phyloP scores from a whole-genome alignment of 2,113 vertebrate species.

The Percopsis transmontana region DNA sequence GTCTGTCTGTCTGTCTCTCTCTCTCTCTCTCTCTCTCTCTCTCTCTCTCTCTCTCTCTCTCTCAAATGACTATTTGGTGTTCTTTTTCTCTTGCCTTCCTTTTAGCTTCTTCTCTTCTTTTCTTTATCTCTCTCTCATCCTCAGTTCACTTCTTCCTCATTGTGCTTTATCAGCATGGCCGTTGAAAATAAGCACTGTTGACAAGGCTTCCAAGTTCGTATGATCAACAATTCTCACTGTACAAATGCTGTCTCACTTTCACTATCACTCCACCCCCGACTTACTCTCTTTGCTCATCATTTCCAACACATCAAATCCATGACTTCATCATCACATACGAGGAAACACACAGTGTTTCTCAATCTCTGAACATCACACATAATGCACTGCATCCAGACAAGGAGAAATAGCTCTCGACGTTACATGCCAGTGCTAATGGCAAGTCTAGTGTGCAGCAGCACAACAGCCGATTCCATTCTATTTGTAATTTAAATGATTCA shows the following conservation, averaged over 20 bases:
- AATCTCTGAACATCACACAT: constrained; percentile 44
- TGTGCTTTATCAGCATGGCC: background rate
- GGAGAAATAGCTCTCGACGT: constrained; percentile 10
- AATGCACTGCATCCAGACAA: constrained; percentile 27
- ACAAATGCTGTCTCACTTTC: background rate
- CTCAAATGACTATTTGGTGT: background rate
- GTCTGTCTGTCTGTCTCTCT: background rate
- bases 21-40: background rate
- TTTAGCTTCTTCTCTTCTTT: background rate
- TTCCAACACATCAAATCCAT: background rate
- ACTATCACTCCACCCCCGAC: background rate
- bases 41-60: background rate
- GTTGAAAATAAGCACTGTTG: background rate
- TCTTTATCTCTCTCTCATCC: background rate
- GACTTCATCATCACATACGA: background rate
- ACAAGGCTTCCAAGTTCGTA: constrained; percentile 6
- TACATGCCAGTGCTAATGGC: constrained; percentile 40
- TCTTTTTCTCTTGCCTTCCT: background rate
- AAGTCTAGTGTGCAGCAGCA: constrained; percentile 3
- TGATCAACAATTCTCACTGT: background rate
- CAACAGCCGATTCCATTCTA: background rate
- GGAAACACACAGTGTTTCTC: constrained; percentile 4
- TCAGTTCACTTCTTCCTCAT: background rate
- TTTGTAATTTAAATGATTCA: no score
- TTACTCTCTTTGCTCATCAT: background rate